phyloP scores from a whole-genome alignment of 1,140 invertebrate species.

The Dolichoris vasculosae region DNA sequence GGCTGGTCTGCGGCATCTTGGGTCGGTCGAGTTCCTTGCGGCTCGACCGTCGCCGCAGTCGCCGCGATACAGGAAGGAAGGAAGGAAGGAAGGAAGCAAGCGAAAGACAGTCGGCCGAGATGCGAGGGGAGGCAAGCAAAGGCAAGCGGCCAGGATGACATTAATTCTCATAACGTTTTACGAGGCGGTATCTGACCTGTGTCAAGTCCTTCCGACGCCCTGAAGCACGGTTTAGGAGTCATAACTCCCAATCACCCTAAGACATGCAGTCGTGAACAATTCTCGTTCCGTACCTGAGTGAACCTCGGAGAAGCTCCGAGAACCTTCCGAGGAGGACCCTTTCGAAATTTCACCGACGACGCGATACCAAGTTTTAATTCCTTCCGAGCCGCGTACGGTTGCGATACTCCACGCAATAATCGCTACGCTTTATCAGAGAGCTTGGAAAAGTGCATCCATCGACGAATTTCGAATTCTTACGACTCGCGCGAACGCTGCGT shows the following conservation, averaged over 20 bases:
- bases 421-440: neutral
- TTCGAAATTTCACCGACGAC: conserved; percentile 30
- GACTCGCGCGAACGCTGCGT: no score
- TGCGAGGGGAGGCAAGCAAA: no score
- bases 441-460: neutral
- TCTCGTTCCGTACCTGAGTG: conserved; percentile 51
- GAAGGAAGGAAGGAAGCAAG: conserved; percentile 4
- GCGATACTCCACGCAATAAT: neutral
- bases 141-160: conserved; percentile 60
- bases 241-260: conserved; percentile 74
- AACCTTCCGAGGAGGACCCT: conserved; percentile 24
- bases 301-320: conserved; percentile 10
- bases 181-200: conserved; percentile 73
- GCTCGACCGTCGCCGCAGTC: neutral
- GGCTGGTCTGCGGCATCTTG: conserved; percentile 37
- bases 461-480: no score
- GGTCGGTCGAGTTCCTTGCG: conserved; percentile 12
- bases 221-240: conserved; percentile 72
- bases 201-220: conserved; percentile 70
- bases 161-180: conserved; percentile 76
- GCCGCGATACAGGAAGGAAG: conserved; percentile 52
- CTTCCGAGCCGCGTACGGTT: neutral
- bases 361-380: conserved; percentile 33
- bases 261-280: conserved; percentile 70
- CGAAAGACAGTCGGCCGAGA: conserved; percentile 50